Conservation (phyloP, 2,888 invertebrate species). For the Euproctis similis region DNA sequence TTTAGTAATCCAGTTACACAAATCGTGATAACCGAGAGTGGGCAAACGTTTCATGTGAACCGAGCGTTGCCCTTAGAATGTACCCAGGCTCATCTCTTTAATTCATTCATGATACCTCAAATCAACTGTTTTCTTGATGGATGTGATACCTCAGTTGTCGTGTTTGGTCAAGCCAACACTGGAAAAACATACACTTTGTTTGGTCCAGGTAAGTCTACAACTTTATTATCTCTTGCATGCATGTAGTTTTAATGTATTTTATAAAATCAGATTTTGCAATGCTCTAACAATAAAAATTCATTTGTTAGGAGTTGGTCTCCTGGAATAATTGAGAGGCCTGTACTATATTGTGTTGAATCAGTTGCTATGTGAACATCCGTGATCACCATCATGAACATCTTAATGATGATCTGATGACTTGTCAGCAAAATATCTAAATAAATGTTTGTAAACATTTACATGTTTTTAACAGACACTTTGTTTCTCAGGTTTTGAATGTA, state of each 20-base stretch:
- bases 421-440: no score
- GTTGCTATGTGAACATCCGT: no score
- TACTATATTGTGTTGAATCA: no score
- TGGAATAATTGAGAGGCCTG: no score
- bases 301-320: no score
- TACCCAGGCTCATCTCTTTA: conserved; percentile 78
- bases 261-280: no score
- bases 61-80: conserved; percentile 75
- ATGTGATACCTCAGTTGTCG: conserved; percentile 83
- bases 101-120: conserved; percentile 79
- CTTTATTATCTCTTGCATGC: background rate
- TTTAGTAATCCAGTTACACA: conserved; percentile 76
- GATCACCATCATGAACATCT: no score
- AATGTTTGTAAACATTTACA: no score
- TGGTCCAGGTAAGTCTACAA: conserved; percentile 80
- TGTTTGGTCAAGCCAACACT: conserved; percentile 79
- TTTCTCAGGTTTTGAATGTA: conserved; percentile 67
- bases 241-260: background rate
- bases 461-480: no score
- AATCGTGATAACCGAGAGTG: conserved; percentile 76
- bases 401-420: no score
- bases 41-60: conserved; percentile 73
- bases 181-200: conserved; percentile 85
- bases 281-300: no score
- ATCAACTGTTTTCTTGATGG: conserved; percentile 82